These are phyloP conservation scores for Stenodera caucasica DNA, from an alignment of 2,888 invertebrate species.

Conservation along the genomic window DNA sequence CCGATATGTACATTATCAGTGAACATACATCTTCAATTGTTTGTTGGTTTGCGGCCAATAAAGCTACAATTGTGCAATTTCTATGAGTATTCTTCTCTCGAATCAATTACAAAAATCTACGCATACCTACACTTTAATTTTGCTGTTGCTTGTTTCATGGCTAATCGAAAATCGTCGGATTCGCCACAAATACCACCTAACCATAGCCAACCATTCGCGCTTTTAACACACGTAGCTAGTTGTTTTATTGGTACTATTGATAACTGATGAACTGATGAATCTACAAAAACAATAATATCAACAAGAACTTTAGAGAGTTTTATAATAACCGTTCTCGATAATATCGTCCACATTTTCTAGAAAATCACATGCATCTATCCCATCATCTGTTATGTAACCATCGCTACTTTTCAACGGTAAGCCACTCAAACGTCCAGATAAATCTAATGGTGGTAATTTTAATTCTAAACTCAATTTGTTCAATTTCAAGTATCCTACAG, in stretches of 20 bases:
- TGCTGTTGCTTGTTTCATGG: constrained; percentile 72
- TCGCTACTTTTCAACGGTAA: constrained; percentile 52
- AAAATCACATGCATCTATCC: constrained; percentile 46
- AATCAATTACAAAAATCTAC: constrained; percentile 28
- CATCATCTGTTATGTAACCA: constrained; percentile 53
- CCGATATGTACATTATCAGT: constrained; percentile 80
- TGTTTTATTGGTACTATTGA: constrained; percentile 27
- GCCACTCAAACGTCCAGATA: constrained; percentile 46
- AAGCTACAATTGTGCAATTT: constrained; percentile 29
- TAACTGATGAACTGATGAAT: background rate
- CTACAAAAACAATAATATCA: background rate
- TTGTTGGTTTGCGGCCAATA: constrained; percentile 51
- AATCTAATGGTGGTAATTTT: constrained; percentile 58
- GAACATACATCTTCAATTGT: constrained; percentile 72
- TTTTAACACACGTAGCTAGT: constrained; percentile 35
- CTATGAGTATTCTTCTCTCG: background rate
- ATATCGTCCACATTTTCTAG: constrained; percentile 29
- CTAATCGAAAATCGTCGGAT: constrained; percentile 64
- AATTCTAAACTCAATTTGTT: constrained; percentile 77
- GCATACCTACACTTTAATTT: constrained; percentile 79
- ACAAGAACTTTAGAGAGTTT: background rate
- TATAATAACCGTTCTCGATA: background rate
- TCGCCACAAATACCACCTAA: constrained; percentile 78
- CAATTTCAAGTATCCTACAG: constrained; percentile 92
- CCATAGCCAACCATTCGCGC: constrained; percentile 79